Base-by-base conservation (phyloP, 2,888 invertebrate species). In the Nomada fucata region DNA sequence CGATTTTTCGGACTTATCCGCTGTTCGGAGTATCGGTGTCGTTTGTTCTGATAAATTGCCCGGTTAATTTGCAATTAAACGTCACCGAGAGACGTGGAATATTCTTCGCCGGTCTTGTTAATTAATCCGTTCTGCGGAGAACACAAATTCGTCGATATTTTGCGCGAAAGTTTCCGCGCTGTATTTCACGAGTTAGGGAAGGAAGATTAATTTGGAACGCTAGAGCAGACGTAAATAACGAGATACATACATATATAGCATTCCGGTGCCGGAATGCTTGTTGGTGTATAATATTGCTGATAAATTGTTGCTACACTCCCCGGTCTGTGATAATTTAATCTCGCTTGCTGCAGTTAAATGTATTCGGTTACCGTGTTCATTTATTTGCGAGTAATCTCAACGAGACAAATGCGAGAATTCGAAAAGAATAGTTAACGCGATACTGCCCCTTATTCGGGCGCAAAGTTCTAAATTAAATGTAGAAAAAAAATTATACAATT, bases 171-270 rank as follows among this genome's bases (percentile, higher is more conserved):
- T 57, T 69, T 44, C 11, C 44, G 15, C 15, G 15, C 9, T 26
- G 59, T 47, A 59, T 20, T 59, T 47, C 29, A 10, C n/a, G 29
- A 70, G 47, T 26, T 20, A 15, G 7, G 50, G 5, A 11, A n/a
- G 26, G 20, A 23, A 50, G 60, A 52, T 71, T 70, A 70, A 70
- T 29, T 59, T 0, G 47, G n/a, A 20, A 47, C n/a, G 47, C 59
- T 70, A 10, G n/a, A 59, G 69, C 59, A 47, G 47, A 29, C 59
- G 47, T 59, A 70, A 70, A 70, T 70, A 59, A 59, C 69, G 10
- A 13, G 9, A n/a, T 47, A 13, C 5, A 26, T 47, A 26, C 44
- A 70, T 70, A 70, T 70, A 36, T 36, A 36, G n/a, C n/a, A n/a
- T n/a, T n/a, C n/a, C 36, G 36, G 36, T 36, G 7, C 7, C 59